A percentile compares a stretch with the other conserved stretches of the same genome.
Evolutionary conservation across 2,888 invertebrate species (phyloP).

Genomic region (Luperina nickerlii): DNA sequence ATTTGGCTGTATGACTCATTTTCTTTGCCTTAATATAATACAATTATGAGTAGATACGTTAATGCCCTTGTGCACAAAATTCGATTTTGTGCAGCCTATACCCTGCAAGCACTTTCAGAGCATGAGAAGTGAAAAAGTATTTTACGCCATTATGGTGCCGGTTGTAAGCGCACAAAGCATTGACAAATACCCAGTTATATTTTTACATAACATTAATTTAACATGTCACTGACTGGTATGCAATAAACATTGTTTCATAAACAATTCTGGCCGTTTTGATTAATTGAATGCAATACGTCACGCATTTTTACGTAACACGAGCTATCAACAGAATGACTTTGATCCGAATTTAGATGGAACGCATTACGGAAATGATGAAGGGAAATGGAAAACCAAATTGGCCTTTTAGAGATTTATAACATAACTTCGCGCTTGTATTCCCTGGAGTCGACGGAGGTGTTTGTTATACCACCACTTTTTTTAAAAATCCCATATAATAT

Average conservation of each 20-base stretch:
- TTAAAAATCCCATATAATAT: background rate
- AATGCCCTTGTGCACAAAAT: too few relatives aligned
- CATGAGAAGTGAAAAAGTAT: too few relatives aligned
- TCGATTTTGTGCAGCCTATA: too few relatives aligned
- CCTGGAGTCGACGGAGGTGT: background rate
- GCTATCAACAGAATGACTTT: constrained; percentile 74
- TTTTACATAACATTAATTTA: background rate
- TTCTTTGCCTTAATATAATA: too few relatives aligned
- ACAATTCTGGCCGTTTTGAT: constrained; percentile 55
- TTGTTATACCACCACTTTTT: background rate
- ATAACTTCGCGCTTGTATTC: constrained; percentile 8
- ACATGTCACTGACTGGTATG: constrained; percentile 3
- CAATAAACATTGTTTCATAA: constrained; percentile 40
- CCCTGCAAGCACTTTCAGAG: too few relatives aligned
- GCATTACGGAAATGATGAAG: constrained; percentile 77
- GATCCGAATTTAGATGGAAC: constrained; percentile 80
- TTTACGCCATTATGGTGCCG: too few relatives aligned
- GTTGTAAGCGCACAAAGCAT: background rate
- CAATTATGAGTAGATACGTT: too few relatives aligned
- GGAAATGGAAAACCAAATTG: constrained; percentile 78
- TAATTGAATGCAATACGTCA: constrained; percentile 59
- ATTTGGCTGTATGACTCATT: too few relatives aligned
- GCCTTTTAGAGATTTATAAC: constrained; percentile 70
- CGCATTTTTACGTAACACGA: constrained; percentile 36
- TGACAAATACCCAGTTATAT: background rate